Base-by-base conservation (phyloP, 2,797 vertebrate genomes). In the Myioborus miniatus region DNA sequence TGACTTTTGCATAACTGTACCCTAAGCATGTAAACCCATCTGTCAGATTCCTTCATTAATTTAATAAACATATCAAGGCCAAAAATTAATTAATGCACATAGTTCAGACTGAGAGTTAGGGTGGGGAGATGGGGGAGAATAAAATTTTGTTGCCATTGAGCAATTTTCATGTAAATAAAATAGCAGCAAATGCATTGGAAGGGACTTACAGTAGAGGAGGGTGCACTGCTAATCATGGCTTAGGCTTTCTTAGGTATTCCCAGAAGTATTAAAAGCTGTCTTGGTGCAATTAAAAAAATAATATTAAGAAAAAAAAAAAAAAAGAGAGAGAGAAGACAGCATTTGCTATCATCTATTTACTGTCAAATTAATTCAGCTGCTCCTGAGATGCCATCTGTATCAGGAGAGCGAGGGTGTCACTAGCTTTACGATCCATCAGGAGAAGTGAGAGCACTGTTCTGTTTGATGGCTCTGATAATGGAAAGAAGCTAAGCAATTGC, bases 1-100 rank as follows among this genome's bases (percentile, higher is more conserved):
- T 83, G 95, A 94, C 87, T 95, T 97, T 72, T 84, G 53, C 91
- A 90, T 65, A 82, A 90, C 78, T 58, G 87, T 78, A 95, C 90
- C 96, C 94, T 80, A 96, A 95, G 87, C 98, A 92, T 97, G 94
- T 96, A 97, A 97, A 98, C 96, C 96, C 97, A 97, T 97, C 97
- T 98, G 98, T 98, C 98, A 98, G 96, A 97, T 97, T 98, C 97
- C 97, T 98, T 97, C 94, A 97, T 98, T 99, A 98, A 98, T 98
- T 98, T 98, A 98, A 99, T 98, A 98, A 99, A 98, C 98, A 98
- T 97, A 98, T 98, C 98, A 98, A 98, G 98, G 97, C 97, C 97
- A 98, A 98, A 89, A 98, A 97, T 97, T 98, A 98, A 99, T 98
- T 97, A 98, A 98, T 97, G 97, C 97, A 97, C 50, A 94, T 78